A percentile compares a stretch with the other conserved stretches of the same genome.
phyloP scores from a whole-genome alignment of 2,113 vertebrate species.

The Callaeas wilsoni region DNA sequence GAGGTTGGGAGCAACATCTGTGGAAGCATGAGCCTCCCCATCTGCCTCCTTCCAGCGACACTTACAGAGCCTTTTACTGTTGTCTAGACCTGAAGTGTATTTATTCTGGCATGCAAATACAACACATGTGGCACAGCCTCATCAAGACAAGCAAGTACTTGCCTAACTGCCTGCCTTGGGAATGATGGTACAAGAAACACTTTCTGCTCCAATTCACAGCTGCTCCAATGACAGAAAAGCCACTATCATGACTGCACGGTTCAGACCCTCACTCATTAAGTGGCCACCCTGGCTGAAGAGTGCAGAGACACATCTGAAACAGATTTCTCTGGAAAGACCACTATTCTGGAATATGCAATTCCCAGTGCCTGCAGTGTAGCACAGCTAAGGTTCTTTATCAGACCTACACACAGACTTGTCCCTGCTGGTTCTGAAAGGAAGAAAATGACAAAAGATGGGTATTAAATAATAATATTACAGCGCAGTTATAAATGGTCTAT shows the following conservation, averaged over 20 bases:
- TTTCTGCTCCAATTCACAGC: constrained; percentile 48
- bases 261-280: not conserved
- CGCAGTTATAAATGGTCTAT: not conserved
- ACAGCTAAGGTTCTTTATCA: not conserved
- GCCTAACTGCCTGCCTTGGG: not conserved
- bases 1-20: not conserved
- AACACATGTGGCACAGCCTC: not conserved
- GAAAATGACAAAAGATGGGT: not conserved
- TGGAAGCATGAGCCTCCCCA: not conserved
- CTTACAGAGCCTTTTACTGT: not conserved
- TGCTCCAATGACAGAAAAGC: not conserved
- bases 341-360: not conserved
- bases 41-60: not conserved
- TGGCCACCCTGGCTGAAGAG: not conserved
- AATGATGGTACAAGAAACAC: not conserved
- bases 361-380: not conserved
- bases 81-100: not conserved
- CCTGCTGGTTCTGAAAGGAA: not conserved
- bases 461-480: not conserved
- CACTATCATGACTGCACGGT: rapidly evolving
- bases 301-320: not conserved
- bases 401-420: not conserved
- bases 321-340: not conserved
- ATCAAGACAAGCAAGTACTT: not conserved
- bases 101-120: not conserved